Evolutionary conservation across 2,113 vertebrate genomes (phyloP).

Genomic region (Vulpes vulpes): DNA sequence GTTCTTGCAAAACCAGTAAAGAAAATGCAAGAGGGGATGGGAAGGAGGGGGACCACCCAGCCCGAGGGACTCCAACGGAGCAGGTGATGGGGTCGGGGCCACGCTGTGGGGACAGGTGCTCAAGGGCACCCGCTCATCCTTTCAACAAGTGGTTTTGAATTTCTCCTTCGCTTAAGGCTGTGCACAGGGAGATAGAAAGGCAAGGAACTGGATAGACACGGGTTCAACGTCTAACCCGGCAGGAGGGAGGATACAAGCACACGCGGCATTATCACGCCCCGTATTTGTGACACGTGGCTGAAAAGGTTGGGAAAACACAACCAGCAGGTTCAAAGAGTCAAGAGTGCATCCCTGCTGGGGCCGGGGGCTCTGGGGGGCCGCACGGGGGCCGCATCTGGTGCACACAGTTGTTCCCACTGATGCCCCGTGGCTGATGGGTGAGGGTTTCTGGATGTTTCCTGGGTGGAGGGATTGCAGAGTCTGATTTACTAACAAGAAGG

Average conservation of each 20-base stretch:
- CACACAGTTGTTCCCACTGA: rapidly evolving
- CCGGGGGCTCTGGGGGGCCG: background rate
- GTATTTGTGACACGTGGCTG: rapidly evolving
- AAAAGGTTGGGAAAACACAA: rapidly evolving
- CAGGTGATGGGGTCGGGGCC: rapidly evolving
- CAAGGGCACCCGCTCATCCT: rapidly evolving
- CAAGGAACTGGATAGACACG: background rate
- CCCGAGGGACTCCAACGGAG: rapidly evolving
- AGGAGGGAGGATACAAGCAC: rapidly evolving
- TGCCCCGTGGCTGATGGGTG: rapidly evolving
- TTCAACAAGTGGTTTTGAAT: background rate
- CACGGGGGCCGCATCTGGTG: too few species aligned
- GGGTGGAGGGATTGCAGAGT: background rate
- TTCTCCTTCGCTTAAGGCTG: background rate
- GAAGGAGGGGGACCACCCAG: rapidly evolving
- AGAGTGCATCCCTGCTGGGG: background rate
- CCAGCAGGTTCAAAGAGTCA: background rate
- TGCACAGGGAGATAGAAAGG: rapidly evolving
- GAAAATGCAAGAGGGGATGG: too few species aligned
- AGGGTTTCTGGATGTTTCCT: background rate
- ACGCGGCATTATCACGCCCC: rapidly evolving
- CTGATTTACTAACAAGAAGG: background rate
- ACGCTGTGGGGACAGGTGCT: rapidly evolving
- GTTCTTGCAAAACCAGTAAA: background rate
- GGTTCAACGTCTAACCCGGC: rapidly evolving